These are phyloP conservation scores for Acanthosepion pharaonis DNA, from an alignment of 2,888 invertebrate genomes.

Conservation along the genomic window DNA sequence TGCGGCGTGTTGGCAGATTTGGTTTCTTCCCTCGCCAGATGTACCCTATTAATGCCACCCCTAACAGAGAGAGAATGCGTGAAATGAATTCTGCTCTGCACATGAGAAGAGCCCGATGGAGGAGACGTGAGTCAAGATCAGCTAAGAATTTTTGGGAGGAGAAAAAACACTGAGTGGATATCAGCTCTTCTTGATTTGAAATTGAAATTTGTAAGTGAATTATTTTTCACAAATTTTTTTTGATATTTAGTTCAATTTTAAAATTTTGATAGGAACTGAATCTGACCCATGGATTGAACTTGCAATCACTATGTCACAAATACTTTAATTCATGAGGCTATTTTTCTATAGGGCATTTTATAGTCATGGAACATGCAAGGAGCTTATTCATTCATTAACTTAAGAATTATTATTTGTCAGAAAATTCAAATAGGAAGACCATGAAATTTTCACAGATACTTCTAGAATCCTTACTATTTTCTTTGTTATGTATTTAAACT, in stretches of 20 bases:
- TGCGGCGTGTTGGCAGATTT: slow-evolving; percentile 36
- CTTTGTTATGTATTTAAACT: too few species aligned
- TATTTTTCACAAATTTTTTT: background rate
- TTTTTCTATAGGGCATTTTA: too few species aligned
- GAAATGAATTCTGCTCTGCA: slow-evolving; percentile 21
- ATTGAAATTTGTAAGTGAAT: background rate
- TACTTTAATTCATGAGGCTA: too few species aligned
- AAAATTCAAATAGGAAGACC: too few species aligned
- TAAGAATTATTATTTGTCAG: too few species aligned
- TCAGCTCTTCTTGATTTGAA: background rate
- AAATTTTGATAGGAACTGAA: too few species aligned
- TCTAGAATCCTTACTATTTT: too few species aligned
- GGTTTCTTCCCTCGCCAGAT: slow-evolving; percentile 37
- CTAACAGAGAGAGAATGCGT: slow-evolving; percentile 43
- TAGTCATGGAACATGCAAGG: too few species aligned
- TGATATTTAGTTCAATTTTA: background rate
- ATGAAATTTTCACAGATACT: too few species aligned
- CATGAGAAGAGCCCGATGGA: slow-evolving; percentile 34
- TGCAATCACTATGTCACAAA: too few species aligned
- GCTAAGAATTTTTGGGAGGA: slow-evolving; percentile 23
- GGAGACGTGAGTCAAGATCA: slow-evolving; percentile 39
- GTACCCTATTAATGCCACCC: background rate
- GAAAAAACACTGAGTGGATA: slow-evolving; percentile 12
- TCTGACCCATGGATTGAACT: too few species aligned
- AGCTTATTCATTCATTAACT: too few species aligned